Evolutionary conservation across 2,113 vertebrate species (phyloP).

Genomic region (Mesoclemmys tuberculata): DNA sequence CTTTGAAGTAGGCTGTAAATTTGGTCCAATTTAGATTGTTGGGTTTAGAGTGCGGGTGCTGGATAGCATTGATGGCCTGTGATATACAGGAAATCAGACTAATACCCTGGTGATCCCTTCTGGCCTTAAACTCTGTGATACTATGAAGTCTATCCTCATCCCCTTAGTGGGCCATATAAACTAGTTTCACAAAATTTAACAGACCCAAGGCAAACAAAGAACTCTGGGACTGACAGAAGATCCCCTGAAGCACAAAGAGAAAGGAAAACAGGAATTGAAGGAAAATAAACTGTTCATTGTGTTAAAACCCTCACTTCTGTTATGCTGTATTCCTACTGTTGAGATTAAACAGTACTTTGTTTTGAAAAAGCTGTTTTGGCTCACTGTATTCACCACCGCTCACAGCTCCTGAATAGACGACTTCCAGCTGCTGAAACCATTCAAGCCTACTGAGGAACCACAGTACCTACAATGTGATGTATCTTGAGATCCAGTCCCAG

Average conservation of each 20-base stretch:
- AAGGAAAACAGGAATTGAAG: neutral
- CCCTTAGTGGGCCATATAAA: neutral
- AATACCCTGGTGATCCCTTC: neutral
- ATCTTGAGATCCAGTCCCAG: neutral
- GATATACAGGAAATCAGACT: neutral
- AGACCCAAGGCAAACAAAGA: neutral
- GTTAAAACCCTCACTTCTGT: accelerated
- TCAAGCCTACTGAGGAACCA: neutral
- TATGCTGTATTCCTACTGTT: neutral
- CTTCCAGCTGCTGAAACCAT: neutral
- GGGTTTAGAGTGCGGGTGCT: neutral
- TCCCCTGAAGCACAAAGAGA: accelerated
- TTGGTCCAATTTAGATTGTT: neutral
- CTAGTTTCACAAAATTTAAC: neutral
- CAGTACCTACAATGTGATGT: neutral
- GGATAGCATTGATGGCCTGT: neutral
- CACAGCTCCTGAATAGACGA: neutral
- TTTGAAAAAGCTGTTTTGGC: neutral
- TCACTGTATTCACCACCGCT: neutral
- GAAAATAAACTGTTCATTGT: neutral
- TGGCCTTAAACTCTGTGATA: neutral
- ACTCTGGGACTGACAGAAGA: neutral
- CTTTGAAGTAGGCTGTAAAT: neutral
- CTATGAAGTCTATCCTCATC: neutral
- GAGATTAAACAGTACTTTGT: neutral